Percentiles rank a stretch among this genome's conserved stretches.
phyloP scores from a whole-genome alignment of 2,888 invertebrate species.

The Rhopalosiphum nymphaeae region DNA sequence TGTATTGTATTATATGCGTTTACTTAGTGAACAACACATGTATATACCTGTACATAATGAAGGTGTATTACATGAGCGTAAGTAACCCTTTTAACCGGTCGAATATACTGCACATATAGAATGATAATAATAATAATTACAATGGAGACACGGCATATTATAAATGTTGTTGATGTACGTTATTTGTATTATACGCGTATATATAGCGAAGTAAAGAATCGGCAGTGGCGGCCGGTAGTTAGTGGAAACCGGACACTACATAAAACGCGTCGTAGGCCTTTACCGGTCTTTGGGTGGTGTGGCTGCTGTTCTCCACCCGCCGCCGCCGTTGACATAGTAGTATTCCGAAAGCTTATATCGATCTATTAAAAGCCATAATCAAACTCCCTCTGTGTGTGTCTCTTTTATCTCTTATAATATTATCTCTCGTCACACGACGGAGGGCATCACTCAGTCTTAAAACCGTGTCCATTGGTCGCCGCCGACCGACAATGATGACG shows the following conservation, averaged over 20 bases:
- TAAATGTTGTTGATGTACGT: neutral
- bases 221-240: neutral
- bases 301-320: neutral
- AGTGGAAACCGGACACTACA: conserved; percentile 58
- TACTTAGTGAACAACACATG: neutral
- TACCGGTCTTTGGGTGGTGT: conserved; percentile 3
- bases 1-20: neutral
- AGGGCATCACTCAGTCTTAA: conserved; percentile 6
- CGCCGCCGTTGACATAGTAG: neutral
- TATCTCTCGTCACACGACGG: neutral
- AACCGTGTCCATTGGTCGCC: conserved; percentile 36
- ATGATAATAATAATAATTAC: conserved; percentile 44
- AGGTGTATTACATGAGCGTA: neutral
- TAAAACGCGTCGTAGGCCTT: conserved; percentile 45
- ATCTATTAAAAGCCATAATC: conserved; percentile 61
- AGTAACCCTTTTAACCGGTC: conserved; percentile 30
- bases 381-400: neutral
- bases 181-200: neutral
- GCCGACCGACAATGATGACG: neutral
- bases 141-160: neutral
- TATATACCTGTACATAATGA: neutral
- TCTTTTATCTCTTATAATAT: conserved; percentile 47
- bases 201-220: neutral
- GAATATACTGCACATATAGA: neutral
- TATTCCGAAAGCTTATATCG: conserved; percentile 48